These are phyloP conservation scores for Neomorphus geoffroyi DNA, from an alignment of 2,797 vertebrate genomes.

Conservation along the genomic window DNA sequence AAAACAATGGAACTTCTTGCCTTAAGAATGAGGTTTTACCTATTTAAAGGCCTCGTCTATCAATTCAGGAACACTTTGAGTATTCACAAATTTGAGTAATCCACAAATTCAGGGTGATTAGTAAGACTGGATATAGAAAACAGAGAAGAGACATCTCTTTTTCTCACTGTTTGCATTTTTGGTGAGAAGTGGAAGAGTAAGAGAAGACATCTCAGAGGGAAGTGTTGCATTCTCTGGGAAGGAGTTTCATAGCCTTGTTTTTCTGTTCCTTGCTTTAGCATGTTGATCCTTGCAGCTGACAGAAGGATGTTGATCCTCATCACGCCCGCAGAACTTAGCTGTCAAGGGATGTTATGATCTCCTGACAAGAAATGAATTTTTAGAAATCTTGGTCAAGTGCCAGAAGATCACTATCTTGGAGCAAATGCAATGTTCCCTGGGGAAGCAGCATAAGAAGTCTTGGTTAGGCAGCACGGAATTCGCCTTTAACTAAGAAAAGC, in stretches of 20 bases:
- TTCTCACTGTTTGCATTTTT: not conserved
- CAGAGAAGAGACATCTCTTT: not conserved
- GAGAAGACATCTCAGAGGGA: not conserved
- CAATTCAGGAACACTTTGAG: not conserved
- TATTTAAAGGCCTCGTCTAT: not conserved
- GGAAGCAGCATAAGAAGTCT: not conserved
- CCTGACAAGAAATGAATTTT: conserved; percentile 9
- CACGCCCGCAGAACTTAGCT: not conserved
- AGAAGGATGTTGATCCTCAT: no score
- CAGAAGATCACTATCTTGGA: not conserved
- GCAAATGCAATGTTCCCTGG: not conserved
- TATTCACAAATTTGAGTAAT: no score
- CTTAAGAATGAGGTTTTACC: not conserved
- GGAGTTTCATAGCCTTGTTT: not conserved
- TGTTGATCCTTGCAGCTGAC: not conserved
- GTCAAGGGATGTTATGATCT: not conserved
- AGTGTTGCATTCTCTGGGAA: not conserved
- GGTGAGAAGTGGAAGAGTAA: not conserved
- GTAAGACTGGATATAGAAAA: not conserved
- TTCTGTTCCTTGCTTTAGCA: not conserved
- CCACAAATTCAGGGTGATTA: not conserved
- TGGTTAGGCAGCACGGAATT: not conserved
- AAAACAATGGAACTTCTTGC: not conserved
- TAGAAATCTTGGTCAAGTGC: conserved; percentile 1
- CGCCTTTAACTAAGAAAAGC: not conserved